Evolutionary conservation across 2,888 invertebrate genomes (phyloP).

Genomic region (Leptopilina myrica): DNA sequence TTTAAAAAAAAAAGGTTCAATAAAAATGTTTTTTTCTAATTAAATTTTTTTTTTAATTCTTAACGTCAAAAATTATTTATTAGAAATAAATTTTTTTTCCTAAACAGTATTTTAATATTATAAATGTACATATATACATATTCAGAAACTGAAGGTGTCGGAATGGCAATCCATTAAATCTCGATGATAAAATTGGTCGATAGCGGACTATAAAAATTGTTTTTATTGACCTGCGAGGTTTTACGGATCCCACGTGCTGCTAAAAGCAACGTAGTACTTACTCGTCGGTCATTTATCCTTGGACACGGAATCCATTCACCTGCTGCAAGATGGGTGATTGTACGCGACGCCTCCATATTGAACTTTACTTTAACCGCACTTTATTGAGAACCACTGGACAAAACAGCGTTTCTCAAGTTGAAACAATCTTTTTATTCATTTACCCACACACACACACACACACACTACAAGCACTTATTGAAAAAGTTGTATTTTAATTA

Average conservation of each 20-base stretch:
- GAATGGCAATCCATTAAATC: neutral
- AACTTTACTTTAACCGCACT: neutral
- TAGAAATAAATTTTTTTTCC: too few species aligned
- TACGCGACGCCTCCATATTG: conserved; percentile 43
- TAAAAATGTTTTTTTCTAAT: too few species aligned
- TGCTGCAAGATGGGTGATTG: conserved; percentile 53
- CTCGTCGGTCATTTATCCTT: conserved; percentile 62
- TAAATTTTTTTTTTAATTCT: too few species aligned
- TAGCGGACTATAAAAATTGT: conserved; percentile 1
- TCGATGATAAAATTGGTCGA: conserved; percentile 1
- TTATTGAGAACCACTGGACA: conserved; percentile 7
- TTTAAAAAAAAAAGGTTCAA: too few species aligned
- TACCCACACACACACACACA: neutral
- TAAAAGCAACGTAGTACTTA: conserved; percentile 52
- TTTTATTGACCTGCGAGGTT: conserved; percentile 30
- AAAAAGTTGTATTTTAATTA: neutral
- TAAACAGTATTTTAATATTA: neutral
- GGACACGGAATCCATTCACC: conserved; percentile 62
- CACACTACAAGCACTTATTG: too few species aligned
- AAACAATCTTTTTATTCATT: neutral
- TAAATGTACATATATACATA: too few species aligned
- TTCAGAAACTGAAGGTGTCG: neutral
- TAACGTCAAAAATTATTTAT: too few species aligned
- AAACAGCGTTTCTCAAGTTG: neutral
- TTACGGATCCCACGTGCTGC: conserved; percentile 50